Base-by-base conservation (phyloP, 64 coral and sea anemone species). In the Stylophora pistillata region DNA sequence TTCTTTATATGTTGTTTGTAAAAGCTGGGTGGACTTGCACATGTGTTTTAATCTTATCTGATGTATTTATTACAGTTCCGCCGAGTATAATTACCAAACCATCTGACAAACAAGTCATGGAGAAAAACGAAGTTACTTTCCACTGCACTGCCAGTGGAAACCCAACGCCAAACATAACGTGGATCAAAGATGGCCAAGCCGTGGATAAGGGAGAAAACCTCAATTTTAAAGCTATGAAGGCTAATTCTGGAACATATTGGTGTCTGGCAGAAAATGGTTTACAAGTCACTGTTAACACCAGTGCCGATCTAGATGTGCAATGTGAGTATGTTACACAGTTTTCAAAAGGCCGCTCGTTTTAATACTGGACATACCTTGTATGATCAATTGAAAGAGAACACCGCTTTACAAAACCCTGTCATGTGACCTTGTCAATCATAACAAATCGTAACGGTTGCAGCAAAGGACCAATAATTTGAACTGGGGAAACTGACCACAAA, bases 131-230 rank as follows among this genome's bases (percentile, higher is more conserved):
- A 21, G 47, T 14, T 11, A 55, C 30, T 9, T 30, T 91, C 13
- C 14, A 15, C n/a, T 91, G 89, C 58, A 34, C 12, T 16, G 89
- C 89, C 7, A 47, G 33, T 65, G 89, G 89, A 13, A 76, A 64
- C 33, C 89, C 89, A 5, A 2, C 32, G 2, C 89, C 89, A 73
- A 76, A 25, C 0, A 74, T 74, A 32, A 54, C 57, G 15, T 91
- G 89, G 89, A 37, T 61, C 17, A 13, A 63, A 29, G 59, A 85
- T 85, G 79, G 79, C 2, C 61, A 72, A 16, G 56, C 30, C 47
- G 59, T 82, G 29, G 79, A 2, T 11, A 7, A 5, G 20, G 79
- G 79, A 82, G 58, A 63, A 7, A 82, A 17, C 28, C 13, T 66
- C 0, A 82, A 7, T 1, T 34, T 82, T 33, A 20, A 3, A 37